phyloP scores from a whole-genome alignment of 2,888 invertebrate species.

The Smittia sp. region DNA sequence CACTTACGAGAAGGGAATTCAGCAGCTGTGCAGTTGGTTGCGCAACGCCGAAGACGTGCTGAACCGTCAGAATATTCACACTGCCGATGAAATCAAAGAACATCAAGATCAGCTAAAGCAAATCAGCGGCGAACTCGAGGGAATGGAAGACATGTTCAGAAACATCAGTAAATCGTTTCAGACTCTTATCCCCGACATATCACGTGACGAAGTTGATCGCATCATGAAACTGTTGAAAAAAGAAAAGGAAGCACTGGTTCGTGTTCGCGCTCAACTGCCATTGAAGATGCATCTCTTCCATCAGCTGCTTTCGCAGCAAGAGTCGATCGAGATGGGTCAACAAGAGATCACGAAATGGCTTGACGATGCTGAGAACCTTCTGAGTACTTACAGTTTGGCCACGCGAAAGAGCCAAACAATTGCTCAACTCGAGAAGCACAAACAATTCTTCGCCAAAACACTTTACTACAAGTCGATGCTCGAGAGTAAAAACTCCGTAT shows the following conservation, averaged over 20 bases:
- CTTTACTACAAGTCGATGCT: slow-evolving; percentile 91
- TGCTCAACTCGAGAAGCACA: slow-evolving; percentile 75
- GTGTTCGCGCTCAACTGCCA: slow-evolving; percentile 78
- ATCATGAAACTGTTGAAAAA: slow-evolving; percentile 86
- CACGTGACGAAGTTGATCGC: slow-evolving; percentile 84
- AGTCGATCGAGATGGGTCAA: slow-evolving; percentile 84
- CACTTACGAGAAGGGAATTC: slow-evolving; percentile 72
- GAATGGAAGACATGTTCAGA: slow-evolving; percentile 86
- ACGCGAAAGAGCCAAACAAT: slow-evolving; percentile 71
- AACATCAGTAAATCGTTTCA: slow-evolving; percentile 89
- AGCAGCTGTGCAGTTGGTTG: slow-evolving; percentile 76
- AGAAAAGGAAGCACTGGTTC: slow-evolving; percentile 83
- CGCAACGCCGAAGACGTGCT: slow-evolving; percentile 70
- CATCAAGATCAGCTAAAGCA: slow-evolving; percentile 76
- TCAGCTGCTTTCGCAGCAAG: slow-evolving; percentile 81
- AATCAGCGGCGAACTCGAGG: slow-evolving; percentile 77
- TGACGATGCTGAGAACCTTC: slow-evolving; percentile 73
- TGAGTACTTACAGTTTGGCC: slow-evolving; percentile 60
- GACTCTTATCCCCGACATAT: slow-evolving; percentile 81
- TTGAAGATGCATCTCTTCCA: slow-evolving; percentile 78
- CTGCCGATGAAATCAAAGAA: slow-evolving; percentile 72
- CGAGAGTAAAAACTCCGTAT: slow-evolving; percentile 91
- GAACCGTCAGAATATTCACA: slow-evolving; percentile 67
- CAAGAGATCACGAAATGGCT: slow-evolving; percentile 84
- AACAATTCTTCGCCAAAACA: slow-evolving; percentile 82